Evolutionary conservation across 2,888 invertebrate species (phyloP).

Genomic region (Sinhomidia bicolor): DNA sequence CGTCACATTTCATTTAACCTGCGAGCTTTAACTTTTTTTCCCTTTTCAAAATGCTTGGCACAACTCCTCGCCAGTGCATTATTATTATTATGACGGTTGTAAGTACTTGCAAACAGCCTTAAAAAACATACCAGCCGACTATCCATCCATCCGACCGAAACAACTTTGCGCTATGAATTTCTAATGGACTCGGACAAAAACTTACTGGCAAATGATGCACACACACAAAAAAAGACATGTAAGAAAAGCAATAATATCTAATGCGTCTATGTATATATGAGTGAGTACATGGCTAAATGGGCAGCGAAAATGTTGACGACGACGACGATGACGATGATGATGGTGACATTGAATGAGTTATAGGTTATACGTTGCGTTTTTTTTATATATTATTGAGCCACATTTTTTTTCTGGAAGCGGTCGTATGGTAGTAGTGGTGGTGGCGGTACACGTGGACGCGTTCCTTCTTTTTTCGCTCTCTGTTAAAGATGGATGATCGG

Average conservation of each 20-base stretch:
- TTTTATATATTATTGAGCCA: too few species aligned
- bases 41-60: neutral
- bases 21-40: neutral
- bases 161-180: constrained; percentile 40
- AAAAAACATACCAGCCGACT: too few species aligned
- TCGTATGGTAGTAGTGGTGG: neutral
- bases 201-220: too few species aligned
- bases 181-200: constrained; percentile 49
- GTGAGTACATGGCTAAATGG: too few species aligned
- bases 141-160: constrained; percentile 2
- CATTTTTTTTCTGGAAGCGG: too few species aligned
- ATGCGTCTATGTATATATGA: too few species aligned
- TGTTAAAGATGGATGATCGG: constrained; percentile 1
- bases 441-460: neutral
- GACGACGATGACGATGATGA: neutral
- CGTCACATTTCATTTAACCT: constrained; percentile 46
- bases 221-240: too few species aligned
- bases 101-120: too few species aligned
- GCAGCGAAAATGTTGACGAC: neutral
- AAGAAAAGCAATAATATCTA: neutral
- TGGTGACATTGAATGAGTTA: constrained; percentile 34
- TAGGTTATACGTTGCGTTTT: neutral
- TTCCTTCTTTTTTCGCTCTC: neutral
- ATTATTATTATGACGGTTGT: neutral
- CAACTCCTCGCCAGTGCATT: too few species aligned